phyloP scores from a whole-genome alignment of 1,140 invertebrate genomes.

The Caenorhabditis inopinata region DNA sequence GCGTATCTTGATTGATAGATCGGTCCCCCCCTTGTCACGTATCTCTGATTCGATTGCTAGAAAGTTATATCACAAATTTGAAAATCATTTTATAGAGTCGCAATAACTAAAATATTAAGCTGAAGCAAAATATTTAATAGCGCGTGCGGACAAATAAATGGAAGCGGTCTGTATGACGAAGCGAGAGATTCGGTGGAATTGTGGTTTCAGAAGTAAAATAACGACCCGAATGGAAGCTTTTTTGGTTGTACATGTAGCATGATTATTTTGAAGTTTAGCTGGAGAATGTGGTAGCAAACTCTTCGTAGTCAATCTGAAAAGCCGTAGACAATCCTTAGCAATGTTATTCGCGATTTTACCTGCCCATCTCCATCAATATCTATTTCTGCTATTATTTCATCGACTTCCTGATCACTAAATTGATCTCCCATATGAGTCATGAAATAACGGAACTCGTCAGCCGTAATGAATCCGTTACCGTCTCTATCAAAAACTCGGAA shows the following conservation, averaged over 20 bases:
- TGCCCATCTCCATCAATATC: constrained; percentile 67
- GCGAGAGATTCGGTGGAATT: constrained; percentile 10
- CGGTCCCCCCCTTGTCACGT: background rate
- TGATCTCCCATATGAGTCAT: constrained; percentile 67
- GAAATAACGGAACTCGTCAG: constrained; percentile 65
- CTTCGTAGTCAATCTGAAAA: constrained; percentile 65
- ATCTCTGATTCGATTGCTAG: constrained; percentile 9
- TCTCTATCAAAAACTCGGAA: constrained; percentile 65
- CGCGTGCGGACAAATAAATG: too few relatives aligned
- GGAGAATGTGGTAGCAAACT: constrained; percentile 65
- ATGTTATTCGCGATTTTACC: constrained; percentile 39
- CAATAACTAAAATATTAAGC: background rate
- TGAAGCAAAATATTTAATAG: background rate
- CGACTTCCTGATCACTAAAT: constrained; percentile 65
- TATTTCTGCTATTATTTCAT: constrained; percentile 65
- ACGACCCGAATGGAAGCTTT: background rate
- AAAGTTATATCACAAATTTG: constrained; percentile 10
- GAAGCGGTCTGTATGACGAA: background rate
- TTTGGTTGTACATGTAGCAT: background rate
- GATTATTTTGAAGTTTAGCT: background rate
- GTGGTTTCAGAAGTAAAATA: constrained; percentile 1
- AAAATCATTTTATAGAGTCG: background rate
- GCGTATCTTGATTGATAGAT: constrained; percentile 19
- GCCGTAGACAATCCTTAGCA: background rate
- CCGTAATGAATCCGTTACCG: constrained; percentile 66